Evolutionary conservation across 2,888 invertebrate species (phyloP).

Genomic region (Plutella xylostella): DNA sequence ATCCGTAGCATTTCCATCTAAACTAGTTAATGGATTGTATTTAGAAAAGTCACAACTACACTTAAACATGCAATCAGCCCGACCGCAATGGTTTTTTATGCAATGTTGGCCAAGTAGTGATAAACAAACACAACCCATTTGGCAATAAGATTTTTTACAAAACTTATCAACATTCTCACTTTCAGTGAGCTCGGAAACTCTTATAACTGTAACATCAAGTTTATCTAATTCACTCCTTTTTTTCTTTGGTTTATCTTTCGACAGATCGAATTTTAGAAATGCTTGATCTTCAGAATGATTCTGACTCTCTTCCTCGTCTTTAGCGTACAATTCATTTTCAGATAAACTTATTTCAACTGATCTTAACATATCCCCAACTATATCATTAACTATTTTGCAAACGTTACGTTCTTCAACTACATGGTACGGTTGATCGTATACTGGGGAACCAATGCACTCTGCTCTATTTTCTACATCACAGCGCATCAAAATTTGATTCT

Average conservation of each 20-base stretch:
- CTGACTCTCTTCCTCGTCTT: slow-evolving; percentile 35
- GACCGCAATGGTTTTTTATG: slow-evolving; percentile 72
- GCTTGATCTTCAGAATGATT: slow-evolving; percentile 22
- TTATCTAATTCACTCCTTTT: slow-evolving; percentile 66
- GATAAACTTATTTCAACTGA: slow-evolving; percentile 72
- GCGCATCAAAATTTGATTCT: slow-evolving; percentile 66
- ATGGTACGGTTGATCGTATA: too few species aligned
- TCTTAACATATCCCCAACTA: slow-evolving; percentile 62
- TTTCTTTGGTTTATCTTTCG: slow-evolving; percentile 44
- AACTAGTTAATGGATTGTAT: slow-evolving; percentile 31
- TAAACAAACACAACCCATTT: slow-evolving; percentile 75
- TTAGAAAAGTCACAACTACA: slow-evolving; percentile 52
- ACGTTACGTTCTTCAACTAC: too few species aligned
- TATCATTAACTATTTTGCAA: slow-evolving; percentile 14
- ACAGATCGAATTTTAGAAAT: slow-evolving; percentile 18
- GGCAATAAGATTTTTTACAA: slow-evolving; percentile 70
- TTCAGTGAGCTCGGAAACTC: slow-evolving; percentile 36
- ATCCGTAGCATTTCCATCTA: slow-evolving; percentile 28
- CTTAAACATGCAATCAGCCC: slow-evolving; percentile 70
- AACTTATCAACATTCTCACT: slow-evolving; percentile 14
- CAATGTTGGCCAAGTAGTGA: slow-evolving; percentile 60
- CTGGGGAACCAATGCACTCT: too few species aligned
- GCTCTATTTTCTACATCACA: too few species aligned
- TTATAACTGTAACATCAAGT: slow-evolving; percentile 76
- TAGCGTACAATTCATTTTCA: slow-evolving; percentile 58